These are phyloP conservation scores for Parazoanthus swiftii DNA, from an alignment of 92 coral and sea anemone genomes.

Conservation along the genomic window DNA sequence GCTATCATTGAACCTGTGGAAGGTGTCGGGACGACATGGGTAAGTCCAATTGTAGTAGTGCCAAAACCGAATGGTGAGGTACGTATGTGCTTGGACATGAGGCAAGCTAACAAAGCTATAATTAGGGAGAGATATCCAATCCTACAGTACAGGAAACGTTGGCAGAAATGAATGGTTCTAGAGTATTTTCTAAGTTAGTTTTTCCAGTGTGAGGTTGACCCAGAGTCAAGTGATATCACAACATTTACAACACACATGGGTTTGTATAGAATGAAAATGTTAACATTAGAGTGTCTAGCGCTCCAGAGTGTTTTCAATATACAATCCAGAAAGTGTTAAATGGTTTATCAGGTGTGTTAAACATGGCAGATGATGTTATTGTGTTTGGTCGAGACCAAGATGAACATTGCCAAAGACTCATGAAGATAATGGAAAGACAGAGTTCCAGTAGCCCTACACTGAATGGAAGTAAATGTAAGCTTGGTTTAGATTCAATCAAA, in stretches of 20 bases:
- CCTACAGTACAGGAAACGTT: constrained; percentile 43
- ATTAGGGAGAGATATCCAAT: constrained; percentile 39
- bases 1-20: constrained; percentile 47
- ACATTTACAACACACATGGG: constrained; percentile 44
- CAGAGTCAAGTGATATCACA: constrained; percentile 43
- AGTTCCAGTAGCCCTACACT: constrained; percentile 28
- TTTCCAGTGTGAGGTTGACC: constrained; percentile 42
- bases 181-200: constrained; percentile 49
- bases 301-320: constrained; percentile 45
- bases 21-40: constrained; percentile 44
- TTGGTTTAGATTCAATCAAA: constrained; percentile 33
- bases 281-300: constrained; percentile 32
- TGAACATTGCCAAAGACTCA: constrained; percentile 21
- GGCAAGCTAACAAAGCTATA: constrained; percentile 50
- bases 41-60: constrained; percentile 42
- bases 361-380: constrained; percentile 37
- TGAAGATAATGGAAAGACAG: constrained; percentile 22
- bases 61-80: constrained; percentile 45
- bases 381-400: constrained; percentile 34
- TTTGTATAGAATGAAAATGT: constrained; percentile 32
- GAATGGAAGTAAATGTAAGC: constrained; percentile 27
- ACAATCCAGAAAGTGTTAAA: constrained; percentile 30
- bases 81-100: constrained; percentile 50
- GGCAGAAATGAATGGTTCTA: constrained; percentile 47
- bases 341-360: constrained; percentile 37